Evolutionary conservation across 2,797 vertebrate species (phyloP), one percentile per base, ranked within the genome.

Genomic region (Botia almorhae): DNA sequence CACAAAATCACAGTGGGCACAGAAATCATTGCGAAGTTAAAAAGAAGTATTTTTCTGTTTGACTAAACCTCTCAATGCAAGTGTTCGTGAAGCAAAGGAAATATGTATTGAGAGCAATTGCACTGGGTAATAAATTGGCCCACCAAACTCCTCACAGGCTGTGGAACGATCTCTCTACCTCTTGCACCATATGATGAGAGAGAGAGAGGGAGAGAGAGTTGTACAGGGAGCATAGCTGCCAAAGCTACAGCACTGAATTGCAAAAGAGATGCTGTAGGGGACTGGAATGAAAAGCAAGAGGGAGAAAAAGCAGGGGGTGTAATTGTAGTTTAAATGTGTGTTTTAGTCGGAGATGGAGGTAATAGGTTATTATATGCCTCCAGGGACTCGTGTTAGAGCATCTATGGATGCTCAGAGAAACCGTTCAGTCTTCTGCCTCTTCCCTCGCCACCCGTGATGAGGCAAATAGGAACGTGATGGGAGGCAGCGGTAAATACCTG

Each of bases 321-420:
- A 91, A 93, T 91, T 91, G 89, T 88, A 87, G 86, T 92, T 93
- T 92, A 93, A 92, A 92, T 90, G 89, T 91, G 90, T 93, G 87
- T 91, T 93, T 93, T 90, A 91, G 90, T 90, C 87, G 87, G 87
- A 89, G 90, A 92, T 88, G 87, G 87, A 89, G 84, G 89, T 92
- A 93, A 93, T 92, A 88, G 91, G 86, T 91, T 93, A 90, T 93
- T 90, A 93, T 89, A 89, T 88, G 85, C 85, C 90, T 89, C 86
- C 26, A 23, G 90, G 89, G 89, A 84, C 86, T 87, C 78, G 83
- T 82, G 81, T 83, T 86, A 86, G 86, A 89, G 88, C 84, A 86
- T 87, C 87, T 90, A 88, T 89, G 91, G 91, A 91, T 90, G 90
- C 89, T 88, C 77, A 78, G 85, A 91, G 87, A 88, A 90, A 85